A percentile compares a stretch with the other conserved stretches of the same genome.
These are phyloP conservation scores for Sylvietta virens DNA, from an alignment of 2,113 vertebrate genomes.

Conservation along the genomic window DNA sequence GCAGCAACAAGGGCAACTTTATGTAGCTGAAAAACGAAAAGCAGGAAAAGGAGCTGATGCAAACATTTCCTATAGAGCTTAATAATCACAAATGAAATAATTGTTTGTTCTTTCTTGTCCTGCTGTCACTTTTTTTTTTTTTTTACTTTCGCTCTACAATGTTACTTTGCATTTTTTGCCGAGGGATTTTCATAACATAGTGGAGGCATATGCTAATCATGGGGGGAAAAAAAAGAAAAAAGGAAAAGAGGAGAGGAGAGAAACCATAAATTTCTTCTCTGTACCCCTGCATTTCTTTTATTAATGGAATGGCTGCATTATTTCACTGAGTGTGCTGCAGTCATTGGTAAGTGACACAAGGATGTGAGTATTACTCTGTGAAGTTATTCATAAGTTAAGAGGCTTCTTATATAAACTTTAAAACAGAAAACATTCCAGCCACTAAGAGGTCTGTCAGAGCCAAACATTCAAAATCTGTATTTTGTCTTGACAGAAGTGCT, in stretches of 20 bases:
- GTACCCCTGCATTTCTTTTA: neutral
- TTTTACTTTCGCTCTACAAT: neutral
- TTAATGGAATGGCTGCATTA: neutral
- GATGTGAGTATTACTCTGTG: neutral
- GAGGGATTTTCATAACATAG: neutral
- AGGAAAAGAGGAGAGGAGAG: neutral
- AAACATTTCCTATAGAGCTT: neutral
- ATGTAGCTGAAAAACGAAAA: neutral
- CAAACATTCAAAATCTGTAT: neutral
- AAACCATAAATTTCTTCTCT: neutral
- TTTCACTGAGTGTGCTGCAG: neutral
- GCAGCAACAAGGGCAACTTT: neutral
- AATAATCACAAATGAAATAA: neutral
- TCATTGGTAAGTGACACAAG: neutral
- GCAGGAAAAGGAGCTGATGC: neutral
- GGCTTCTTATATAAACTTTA: neutral
- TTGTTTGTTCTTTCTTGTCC: neutral
- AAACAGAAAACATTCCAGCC: neutral
- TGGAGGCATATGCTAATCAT: rapidly evolving
- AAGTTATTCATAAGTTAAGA: neutral
- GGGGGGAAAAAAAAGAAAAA: rapidly evolving
- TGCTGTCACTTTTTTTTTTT: neutral
- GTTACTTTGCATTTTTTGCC: neutral
- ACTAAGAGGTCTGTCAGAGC: neutral
- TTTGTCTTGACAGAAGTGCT: neutral